phyloP scores from a whole-genome alignment of 2,888 invertebrate genomes.

The Frankliniella intonsa region DNA sequence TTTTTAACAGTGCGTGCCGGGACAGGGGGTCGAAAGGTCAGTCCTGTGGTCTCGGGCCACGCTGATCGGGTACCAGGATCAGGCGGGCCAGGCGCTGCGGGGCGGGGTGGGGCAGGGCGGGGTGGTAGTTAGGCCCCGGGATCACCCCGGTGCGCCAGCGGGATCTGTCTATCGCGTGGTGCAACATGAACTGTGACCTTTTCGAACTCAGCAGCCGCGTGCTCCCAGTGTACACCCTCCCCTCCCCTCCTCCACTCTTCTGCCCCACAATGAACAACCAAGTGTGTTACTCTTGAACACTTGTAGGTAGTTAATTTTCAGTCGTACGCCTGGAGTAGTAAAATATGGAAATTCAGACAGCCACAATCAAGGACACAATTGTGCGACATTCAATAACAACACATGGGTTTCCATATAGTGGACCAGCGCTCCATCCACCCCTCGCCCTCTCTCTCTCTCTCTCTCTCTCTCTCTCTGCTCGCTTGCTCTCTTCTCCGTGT shows the following conservation, averaged over 20 bases:
- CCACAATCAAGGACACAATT: too few relatives aligned
- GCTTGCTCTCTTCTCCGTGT: neutral
- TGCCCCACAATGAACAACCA: too few relatives aligned
- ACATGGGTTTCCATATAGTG: too few relatives aligned
- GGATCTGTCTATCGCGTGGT: neutral
- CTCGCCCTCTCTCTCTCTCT: constrained; percentile 18
- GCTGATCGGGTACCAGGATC: neutral
- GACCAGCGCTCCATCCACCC: constrained; percentile 5
- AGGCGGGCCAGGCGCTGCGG: neutral
- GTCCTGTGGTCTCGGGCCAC: too few relatives aligned
- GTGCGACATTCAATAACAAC: too few relatives aligned
- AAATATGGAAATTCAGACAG: too few relatives aligned
- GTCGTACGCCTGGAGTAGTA: too few relatives aligned
- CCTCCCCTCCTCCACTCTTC: too few relatives aligned
- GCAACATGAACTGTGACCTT: neutral
- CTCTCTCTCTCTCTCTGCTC: neutral
- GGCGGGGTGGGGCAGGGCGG: neutral
- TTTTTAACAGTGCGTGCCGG: too few relatives aligned
- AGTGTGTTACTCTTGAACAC: too few relatives aligned
- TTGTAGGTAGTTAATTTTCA: too few relatives aligned
- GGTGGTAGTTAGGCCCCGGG: neutral
- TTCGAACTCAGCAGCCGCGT: neutral
- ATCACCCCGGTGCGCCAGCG: neutral
- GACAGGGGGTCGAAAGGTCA: too few relatives aligned
- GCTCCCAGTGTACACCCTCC: neutral